Base-by-base conservation (phyloP, 2,888 invertebrate species). In the Tinea trinotella region DNA sequence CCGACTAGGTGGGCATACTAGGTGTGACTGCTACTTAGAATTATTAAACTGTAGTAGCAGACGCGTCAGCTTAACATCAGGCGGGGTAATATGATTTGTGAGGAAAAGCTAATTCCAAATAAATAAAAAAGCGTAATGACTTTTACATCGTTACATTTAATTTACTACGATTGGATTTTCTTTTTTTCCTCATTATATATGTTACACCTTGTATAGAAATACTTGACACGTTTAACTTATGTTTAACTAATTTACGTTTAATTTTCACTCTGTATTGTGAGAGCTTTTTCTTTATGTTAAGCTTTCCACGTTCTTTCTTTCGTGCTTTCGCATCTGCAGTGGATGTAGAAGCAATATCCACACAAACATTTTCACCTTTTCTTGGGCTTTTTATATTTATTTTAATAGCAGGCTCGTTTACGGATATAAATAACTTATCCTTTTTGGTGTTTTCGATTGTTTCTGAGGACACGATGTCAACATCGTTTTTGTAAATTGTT, bases 121-220 rank as follows among this genome's bases (percentile, higher is more conserved):
- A n/a, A n/a, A n/a, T n/a, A n/a, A n/a, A n/a, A n/a, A n/a, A n/a
- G n/a, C n/a, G n/a, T n/a, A n/a, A n/a, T n/a, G n/a, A n/a, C n/a
- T 7, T 22, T 30, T 30, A 40, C 7, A 40, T 13, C 13, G 68
- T 68, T 54, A 57, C 24, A 58, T 69, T 74, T 56, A 70, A 57
- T 57, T 66, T 72, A 58, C 22, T 53, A 48, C 56, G 22, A 30
- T 55, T 34, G 10, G 52, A 19, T n/a, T 50, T 52, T 9, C 50
- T 13, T 15, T 55, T 55, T 6, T 36, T 50, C 30, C 50, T 55
- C 52, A 55, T 56, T 3, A 64, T 10, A 30, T 30, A 30, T 30
- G 7, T 7, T 58, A 57, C 12, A 58, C 64, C 40, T 61, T 66
- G 0, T 24, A 64, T 30, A 64, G 64, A 2, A 74, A 73, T 35